Conservation (phyloP, 2,797 vertebrate species). For the Sebastes vulpes region DNA sequence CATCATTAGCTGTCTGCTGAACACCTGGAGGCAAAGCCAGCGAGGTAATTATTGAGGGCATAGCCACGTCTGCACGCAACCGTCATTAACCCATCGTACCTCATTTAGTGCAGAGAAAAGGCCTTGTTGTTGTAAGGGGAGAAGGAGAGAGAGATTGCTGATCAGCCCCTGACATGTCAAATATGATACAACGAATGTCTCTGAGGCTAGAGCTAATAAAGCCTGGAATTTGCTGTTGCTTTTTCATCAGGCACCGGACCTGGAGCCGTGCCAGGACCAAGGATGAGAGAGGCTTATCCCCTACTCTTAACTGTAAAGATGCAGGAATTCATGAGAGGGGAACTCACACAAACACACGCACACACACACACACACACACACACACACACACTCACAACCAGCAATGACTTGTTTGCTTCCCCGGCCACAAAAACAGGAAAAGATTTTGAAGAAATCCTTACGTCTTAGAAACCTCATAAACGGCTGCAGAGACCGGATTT, state of each 20-base stretch:
- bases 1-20: constrained; percentile 82
- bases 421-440: constrained; percentile 33
- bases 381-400: constrained; percentile 5
- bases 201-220: constrained; percentile 71
- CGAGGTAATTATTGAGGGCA: constrained; percentile 78
- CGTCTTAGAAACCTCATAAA: constrained; percentile 25
- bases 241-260: constrained; percentile 63
- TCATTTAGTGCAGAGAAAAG: constrained; percentile 67
- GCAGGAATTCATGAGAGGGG: constrained; percentile 53
- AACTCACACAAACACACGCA: constrained; percentile 25
- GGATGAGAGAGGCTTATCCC: constrained; percentile 58
- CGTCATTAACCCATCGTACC: constrained; percentile 76
- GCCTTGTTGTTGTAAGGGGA: constrained; percentile 65
- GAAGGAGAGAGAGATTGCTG: constrained; percentile 26
- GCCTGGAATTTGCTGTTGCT: constrained; percentile 76
- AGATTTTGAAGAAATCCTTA: constrained; percentile 28
- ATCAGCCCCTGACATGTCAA: constrained; percentile 68
- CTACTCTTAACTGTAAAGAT: constrained; percentile 49
- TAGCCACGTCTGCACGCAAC: constrained; percentile 82
- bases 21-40: constrained; percentile 82
- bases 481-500: neutral
- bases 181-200: constrained; percentile 69
- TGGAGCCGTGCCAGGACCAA: constrained; percentile 61
- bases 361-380: constrained; percentile 9
- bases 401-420: constrained; percentile 52